Conservation (phyloP, 2,113 vertebrate genomes). For the Mola mola region DNA sequence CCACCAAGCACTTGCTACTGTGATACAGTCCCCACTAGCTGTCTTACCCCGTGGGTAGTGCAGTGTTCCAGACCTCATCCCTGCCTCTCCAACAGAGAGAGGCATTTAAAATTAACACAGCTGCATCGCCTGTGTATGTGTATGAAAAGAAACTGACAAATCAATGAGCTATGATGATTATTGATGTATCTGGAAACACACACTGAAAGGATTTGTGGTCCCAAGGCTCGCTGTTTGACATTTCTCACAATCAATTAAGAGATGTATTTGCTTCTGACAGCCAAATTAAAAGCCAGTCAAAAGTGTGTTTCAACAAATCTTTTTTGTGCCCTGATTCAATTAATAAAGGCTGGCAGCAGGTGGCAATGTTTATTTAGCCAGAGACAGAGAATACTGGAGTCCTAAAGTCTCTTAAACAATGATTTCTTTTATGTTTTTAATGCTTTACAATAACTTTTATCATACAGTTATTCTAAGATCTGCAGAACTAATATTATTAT, state of each 20-base stretch:
- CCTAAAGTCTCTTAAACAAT: constrained; percentile 13
- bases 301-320: constrained; percentile 18
- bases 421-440: neutral
- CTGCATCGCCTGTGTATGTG: constrained; percentile 11
- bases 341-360: constrained; percentile 70
- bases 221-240: constrained; percentile 9
- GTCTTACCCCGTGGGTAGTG: constrained; percentile 11
- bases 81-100: constrained; percentile 12
- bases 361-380: constrained; percentile 76
- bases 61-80: constrained; percentile 18
- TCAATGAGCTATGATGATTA: neutral
- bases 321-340: constrained; percentile 37
- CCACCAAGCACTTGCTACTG: constrained; percentile 26
- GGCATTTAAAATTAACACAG: constrained; percentile 36
- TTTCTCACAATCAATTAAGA: constrained; percentile 20
- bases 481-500: too few relatives aligned
- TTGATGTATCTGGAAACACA: constrained; percentile 23
- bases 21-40: constrained; percentile 46
- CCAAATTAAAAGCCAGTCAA: constrained; percentile 32
- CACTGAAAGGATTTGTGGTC: constrained; percentile 29
- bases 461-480: too few relatives aligned
- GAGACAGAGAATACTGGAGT: constrained; percentile 1
- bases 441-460: neutral
- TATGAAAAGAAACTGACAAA: constrained; percentile 20
- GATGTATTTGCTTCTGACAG: constrained; percentile 17